Conservation (phyloP, 2,797 vertebrate species). For the Lagocephalus sceleratus region DNA sequence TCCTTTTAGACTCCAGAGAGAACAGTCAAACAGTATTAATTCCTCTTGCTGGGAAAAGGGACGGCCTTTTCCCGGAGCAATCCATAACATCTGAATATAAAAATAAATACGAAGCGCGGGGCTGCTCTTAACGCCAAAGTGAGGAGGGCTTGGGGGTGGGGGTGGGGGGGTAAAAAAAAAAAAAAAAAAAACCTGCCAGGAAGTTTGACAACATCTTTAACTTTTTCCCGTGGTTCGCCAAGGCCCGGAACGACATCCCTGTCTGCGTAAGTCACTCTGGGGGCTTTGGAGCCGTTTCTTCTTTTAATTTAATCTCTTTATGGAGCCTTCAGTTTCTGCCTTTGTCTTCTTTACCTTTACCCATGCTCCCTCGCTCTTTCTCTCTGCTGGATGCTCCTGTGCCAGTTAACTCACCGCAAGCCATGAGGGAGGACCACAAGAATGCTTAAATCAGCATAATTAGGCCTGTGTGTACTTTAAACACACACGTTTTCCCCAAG, state of each 20-base stretch:
- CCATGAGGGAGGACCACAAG: conserved; percentile 73
- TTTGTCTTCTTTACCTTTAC: conserved; percentile 37
- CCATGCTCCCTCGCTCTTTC: conserved; percentile 27
- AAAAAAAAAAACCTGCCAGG: conserved; percentile 48
- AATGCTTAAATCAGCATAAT: conserved; percentile 78
- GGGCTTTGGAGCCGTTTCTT: conserved; percentile 1
- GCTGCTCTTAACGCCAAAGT: conserved; percentile 51
- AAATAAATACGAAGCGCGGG: conserved; percentile 70
- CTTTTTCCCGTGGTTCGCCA: conserved; percentile 58
- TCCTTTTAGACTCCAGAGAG: conserved; percentile 54
- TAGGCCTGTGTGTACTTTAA: conserved; percentile 76
- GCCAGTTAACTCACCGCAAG: conserved; percentile 76
- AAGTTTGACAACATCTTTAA: conserved; percentile 53
- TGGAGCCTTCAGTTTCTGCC: conserved; percentile 20
- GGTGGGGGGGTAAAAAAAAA: too few species aligned
- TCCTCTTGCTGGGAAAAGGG: conserved; percentile 71
- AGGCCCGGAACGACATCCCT: conserved; percentile 33
- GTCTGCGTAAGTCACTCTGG: conserved; percentile 8
- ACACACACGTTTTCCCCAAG: conserved; percentile 73
- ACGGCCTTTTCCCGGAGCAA: conserved; percentile 71
- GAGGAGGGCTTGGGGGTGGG: conserved; percentile 24
- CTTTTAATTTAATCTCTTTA: conserved; percentile 16
- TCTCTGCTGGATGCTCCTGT: conserved; percentile 59
- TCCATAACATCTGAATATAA: conserved; percentile 78
- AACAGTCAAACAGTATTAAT: conserved; percentile 71